Conservation (phyloP, 2,113 vertebrate genomes). For the Seriola aureovittata region DNA sequence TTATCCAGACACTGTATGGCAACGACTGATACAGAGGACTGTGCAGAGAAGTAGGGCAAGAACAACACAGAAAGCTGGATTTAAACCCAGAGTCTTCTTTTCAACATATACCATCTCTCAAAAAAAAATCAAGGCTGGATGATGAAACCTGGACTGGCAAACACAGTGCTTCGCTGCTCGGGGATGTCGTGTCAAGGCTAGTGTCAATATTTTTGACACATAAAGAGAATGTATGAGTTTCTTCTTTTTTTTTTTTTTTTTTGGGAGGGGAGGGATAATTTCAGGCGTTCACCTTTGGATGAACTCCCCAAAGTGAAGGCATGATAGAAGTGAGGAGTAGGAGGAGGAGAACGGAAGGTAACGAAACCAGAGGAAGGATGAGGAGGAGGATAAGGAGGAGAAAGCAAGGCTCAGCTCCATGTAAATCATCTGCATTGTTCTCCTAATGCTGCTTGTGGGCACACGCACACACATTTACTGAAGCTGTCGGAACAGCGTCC, state of each 20-base stretch:
- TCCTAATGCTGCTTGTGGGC: slow-evolving; percentile 50
- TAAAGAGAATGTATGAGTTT: slow-evolving; percentile 70
- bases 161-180: slow-evolving; percentile 61
- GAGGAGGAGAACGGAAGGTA: slow-evolving; percentile 56
- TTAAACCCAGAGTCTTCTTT: slow-evolving; percentile 58
- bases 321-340: slow-evolving; percentile 49
- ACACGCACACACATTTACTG: slow-evolving; percentile 41
- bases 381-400: slow-evolving; percentile 56
- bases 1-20: slow-evolving; percentile 10
- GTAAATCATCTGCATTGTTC: slow-evolving; percentile 76
- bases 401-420: slow-evolving; percentile 61
- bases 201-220: slow-evolving; percentile 76
- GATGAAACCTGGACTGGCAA: slow-evolving; percentile 75
- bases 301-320: slow-evolving; percentile 75
- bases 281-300: slow-evolving; percentile 78
- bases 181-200: slow-evolving; percentile 70
- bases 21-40: slow-evolving; percentile 10
- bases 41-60: slow-evolving; percentile 66
- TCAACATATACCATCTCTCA: slow-evolving; percentile 58
- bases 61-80: slow-evolving; percentile 48
- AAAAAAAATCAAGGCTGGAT: slow-evolving; percentile 50
- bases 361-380: slow-evolving; percentile 50
- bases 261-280: slow-evolving; percentile 12
- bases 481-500: slow-evolving; percentile 21
- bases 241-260: slow-evolving; percentile 8